phyloP scores from a whole-genome alignment of 2,113 vertebrate genomes.

The Boulengeromyrus knoepffleri region DNA sequence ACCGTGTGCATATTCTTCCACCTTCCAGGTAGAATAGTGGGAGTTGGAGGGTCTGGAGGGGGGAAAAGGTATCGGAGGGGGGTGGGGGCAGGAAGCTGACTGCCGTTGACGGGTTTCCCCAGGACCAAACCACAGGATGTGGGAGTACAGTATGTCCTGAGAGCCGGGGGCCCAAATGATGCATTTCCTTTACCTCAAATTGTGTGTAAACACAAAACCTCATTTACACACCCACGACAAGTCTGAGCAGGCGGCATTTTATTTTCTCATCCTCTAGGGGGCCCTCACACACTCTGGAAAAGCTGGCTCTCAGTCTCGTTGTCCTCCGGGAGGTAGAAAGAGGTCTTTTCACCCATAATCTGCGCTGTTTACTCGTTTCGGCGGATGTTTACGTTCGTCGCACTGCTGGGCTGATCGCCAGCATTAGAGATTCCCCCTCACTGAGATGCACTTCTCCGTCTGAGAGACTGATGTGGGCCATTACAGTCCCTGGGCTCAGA shows the following conservation, averaged over 20 bases:
- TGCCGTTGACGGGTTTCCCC: neutral
- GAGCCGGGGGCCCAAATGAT: neutral
- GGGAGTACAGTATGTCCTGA: neutral
- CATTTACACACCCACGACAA: neutral
- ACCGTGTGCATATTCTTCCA: neutral
- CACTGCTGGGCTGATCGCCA: neutral
- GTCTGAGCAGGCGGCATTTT: neutral
- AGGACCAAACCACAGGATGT: neutral
- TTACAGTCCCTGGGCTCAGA: neutral
- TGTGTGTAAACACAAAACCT: neutral
- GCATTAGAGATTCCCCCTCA: neutral
- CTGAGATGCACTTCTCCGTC: neutral
- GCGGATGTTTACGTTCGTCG: neutral
- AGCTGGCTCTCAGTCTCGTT: neutral
- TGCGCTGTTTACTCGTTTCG: neutral
- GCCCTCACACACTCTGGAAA: neutral
- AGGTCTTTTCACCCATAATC: slow-evolving; percentile 3
- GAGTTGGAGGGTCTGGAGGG: neutral
- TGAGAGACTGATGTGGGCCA: neutral
- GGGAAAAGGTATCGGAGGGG: neutral
- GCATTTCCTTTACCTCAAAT: neutral
- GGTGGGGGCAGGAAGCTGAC: neutral
- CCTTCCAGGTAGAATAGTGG: neutral
- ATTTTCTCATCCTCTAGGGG: slow-evolving; percentile 1
- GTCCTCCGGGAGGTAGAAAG: neutral